Percentiles rank a stretch among this genome's conserved stretches.
These are phyloP conservation scores for Chelidonichthys spinosus DNA, from an alignment of 2,797 vertebrate species.

Conservation along the genomic window DNA sequence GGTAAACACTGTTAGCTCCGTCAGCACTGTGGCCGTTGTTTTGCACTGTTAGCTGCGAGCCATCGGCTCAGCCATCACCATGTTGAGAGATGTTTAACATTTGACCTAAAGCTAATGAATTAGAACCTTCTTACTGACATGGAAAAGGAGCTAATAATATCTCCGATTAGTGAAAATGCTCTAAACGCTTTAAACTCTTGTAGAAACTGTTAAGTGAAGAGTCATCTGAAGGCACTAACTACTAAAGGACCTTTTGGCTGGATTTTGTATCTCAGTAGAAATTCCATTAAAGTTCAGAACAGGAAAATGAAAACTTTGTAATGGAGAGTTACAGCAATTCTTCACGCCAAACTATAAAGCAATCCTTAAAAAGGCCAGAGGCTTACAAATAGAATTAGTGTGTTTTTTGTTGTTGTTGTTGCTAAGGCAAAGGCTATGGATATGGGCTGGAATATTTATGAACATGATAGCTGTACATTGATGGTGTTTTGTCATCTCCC, in stretches of 20 bases:
- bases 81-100: neutral
- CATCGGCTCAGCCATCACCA: neutral
- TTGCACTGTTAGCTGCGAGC: neutral
- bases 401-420: slow-evolving; percentile 10
- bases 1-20: neutral
- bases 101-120: neutral
- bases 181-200: slow-evolving; percentile 14
- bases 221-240: neutral
- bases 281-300: slow-evolving; percentile 19
- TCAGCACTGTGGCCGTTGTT: neutral
- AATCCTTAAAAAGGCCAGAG: neutral
- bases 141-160: neutral
- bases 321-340: slow-evolving; percentile 32
- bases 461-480: slow-evolving; percentile 18
- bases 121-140: neutral
- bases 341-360: slow-evolving; percentile 30
- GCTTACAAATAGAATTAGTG: slow-evolving; percentile 26
- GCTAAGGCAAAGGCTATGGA: slow-evolving; percentile 13
- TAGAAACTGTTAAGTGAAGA: neutral
- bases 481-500: slow-evolving; percentile 21
- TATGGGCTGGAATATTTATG: slow-evolving; percentile 16
- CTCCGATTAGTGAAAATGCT: neutral
- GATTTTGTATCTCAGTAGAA: slow-evolving; percentile 27
- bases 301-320: slow-evolving; percentile 21
- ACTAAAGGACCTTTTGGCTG: neutral